Conservation (phyloP, 1,140 invertebrate genomes). For the Heliothis subflexa region DNA sequence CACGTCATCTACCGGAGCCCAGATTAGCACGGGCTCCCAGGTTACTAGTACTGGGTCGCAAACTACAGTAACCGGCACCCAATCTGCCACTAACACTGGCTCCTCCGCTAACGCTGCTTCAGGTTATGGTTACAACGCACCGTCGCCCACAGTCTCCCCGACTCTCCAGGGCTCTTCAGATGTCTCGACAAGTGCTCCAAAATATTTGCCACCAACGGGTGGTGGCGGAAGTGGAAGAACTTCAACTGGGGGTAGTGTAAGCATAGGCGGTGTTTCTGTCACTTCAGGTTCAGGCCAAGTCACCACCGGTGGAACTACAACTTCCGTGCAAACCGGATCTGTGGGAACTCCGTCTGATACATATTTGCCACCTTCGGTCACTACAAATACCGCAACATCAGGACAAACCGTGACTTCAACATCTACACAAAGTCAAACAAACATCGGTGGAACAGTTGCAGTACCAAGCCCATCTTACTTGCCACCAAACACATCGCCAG, state of each 20-base stretch:
- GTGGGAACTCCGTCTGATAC: constrained; percentile 10
- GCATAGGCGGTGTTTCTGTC: constrained; percentile 12
- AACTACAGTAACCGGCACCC: constrained; percentile 39
- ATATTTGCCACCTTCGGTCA: constrained; percentile 25
- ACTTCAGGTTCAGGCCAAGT: constrained; percentile 29
- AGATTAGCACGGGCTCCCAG: constrained; percentile 2
- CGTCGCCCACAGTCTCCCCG: constrained; percentile 38
- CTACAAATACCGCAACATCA: constrained; percentile 11
- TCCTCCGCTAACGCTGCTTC: background rate
- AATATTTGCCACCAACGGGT: constrained; percentile 68
- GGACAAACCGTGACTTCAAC: background rate
- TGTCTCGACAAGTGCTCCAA: constrained; percentile 66
- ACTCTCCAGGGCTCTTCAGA: constrained; percentile 23
- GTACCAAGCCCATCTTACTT: constrained; percentile 51
- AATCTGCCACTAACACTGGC: constrained; percentile 34
- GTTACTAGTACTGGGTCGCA: constrained; percentile 33
- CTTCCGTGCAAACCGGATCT: background rate
- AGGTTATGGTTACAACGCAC: constrained; percentile 48
- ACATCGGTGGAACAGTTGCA: constrained; percentile 39
- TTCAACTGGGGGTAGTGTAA: constrained; percentile 43
- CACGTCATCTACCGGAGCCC: background rate
- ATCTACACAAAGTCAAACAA: constrained; percentile 33
- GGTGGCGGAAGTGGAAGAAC: constrained; percentile 23
- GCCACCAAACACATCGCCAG: constrained; percentile 46
- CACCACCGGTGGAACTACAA: background rate